A percentile compares a stretch with the other conserved stretches of the same genome.
These are phyloP conservation scores for Monomorium pharaonis DNA, from an alignment of 1,140 invertebrate genomes.

Conservation along the genomic window DNA sequence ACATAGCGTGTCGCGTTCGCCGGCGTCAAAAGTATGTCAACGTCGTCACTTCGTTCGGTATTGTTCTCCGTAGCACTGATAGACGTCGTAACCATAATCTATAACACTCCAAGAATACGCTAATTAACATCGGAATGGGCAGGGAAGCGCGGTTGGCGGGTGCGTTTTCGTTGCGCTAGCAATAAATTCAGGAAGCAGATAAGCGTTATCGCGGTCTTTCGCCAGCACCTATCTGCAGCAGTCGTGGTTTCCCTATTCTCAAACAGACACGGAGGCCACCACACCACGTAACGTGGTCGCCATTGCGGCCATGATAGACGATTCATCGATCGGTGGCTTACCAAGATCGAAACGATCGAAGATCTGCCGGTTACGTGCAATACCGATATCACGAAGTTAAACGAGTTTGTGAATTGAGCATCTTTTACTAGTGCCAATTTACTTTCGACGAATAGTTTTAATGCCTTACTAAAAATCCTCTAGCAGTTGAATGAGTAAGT, in stretches of 20 bases:
- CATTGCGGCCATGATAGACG: constrained; percentile 61
- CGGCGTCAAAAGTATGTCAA: constrained; percentile 80
- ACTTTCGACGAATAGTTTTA: background rate
- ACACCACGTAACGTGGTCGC: constrained; percentile 43
- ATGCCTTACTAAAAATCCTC: background rate
- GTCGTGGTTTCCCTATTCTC: constrained; percentile 70
- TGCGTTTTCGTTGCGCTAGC: constrained; percentile 82
- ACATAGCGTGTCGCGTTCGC: background rate
- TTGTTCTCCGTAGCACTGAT: constrained; percentile 71
- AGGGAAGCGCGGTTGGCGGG: constrained; percentile 74
- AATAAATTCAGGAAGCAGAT: constrained; percentile 83
- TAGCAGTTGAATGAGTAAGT: background rate
- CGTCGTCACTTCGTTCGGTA: constrained; percentile 82
- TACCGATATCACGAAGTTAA: background rate
- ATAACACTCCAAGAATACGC: constrained; percentile 69
- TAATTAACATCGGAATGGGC: constrained; percentile 83
- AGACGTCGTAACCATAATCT: constrained; percentile 78
- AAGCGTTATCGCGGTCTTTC: constrained; percentile 83
- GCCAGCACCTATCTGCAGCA: constrained; percentile 71
- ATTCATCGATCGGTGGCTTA: constrained; percentile 67
- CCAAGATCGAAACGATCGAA: constrained; percentile 60
- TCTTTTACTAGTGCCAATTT: background rate
- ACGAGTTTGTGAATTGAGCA: constrained; percentile 23
- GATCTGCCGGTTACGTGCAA: background rate
- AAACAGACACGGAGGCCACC: constrained; percentile 40